Base-by-base conservation (phyloP, 92 coral and sea anemone species). In the Micromussa lordhowensis region DNA sequence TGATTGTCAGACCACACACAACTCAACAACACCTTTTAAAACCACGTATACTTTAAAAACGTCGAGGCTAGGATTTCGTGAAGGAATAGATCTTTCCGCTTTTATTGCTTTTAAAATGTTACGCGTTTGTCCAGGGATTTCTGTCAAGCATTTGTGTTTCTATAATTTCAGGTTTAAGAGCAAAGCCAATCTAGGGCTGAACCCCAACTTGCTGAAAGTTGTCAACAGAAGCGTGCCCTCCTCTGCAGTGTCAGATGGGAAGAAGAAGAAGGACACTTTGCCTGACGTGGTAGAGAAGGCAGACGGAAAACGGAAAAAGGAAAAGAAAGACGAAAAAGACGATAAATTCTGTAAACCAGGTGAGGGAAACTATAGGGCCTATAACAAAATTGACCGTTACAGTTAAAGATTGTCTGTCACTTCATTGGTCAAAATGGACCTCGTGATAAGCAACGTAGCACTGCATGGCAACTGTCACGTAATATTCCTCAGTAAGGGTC, bases 331-430 rank as follows among this genome's bases (percentile, higher is more conserved):
- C 1, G 88, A 93, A 80, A 85, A 84, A 40, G 99, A 97, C 11
- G 99, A 97, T 1, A 98, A 77, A 72, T 88, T 94, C 28, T 98
- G 99, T 81, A 96, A 86, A 75, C 98, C 95, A 82, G 99, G 99
- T 98, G 85, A 49, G 69, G 34, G 3, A 24, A 59, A 59, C 66
- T 59, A 59, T 21, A 59, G 11, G 66, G 9, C 66, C 24, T 21
- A 7, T 6, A 22, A 61, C n/a, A 63, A 5, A 55, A 55, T 16
- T 55, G 61, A 10, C 69, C 24, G 8, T 63, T 24, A 63, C 64
- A 58, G 26, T 5, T 3, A 58, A 21, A 24, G 29, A 5, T 18
- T 24, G 24, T 63, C 30, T 63, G 29, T 63, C 22, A 5, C 64
- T 58, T 58, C 64, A 58, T 58, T 58, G 64, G 22, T 18, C 28